Base-by-base conservation (phyloP, 2,113 vertebrate species). In the Colinus virginianus region DNA sequence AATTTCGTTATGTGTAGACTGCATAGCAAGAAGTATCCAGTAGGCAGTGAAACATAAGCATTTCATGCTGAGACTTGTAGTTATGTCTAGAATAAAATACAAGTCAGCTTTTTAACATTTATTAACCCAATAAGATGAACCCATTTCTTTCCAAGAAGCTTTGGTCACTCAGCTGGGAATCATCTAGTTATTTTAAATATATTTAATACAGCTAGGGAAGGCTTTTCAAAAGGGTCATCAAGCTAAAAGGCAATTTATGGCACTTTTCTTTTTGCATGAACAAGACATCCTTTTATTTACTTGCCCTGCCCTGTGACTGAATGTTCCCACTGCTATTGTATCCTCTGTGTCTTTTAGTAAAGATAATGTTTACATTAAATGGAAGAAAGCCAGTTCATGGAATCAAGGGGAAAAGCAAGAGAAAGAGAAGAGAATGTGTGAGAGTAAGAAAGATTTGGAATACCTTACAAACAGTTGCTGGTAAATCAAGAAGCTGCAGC, bases 71-170 rank as follows among this genome's bases (percentile, higher is more conserved):
- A 77, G 45, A 82, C 87, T 36, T 7, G 71, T 14, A 56, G 11
- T 61, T 92, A 63, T 71, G 34, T 49, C 42, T 78, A n/a, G 34
- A 78, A 78, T 64, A 76, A 81, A 87, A 72, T 26, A 56, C 30
- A 53, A 58, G 62, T 72, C 45, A 69, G 8, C 20, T 53, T 86
- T 84, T 75, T 78, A 84, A 84, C 32, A 75, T 87, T 67, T 68
- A 79, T 56, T 40, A 78, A 71, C 56, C 34, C 42, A 81, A 6
- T 68, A 40, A 78, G 34, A 63, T 1, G 1, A 86, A 87, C 4
- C 2, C 42, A 88, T 34, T 75, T 28, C 23, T 80, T 67, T 87
- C 46, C 25, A 63, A 84, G 34, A 26, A 93, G 51, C 25, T 68
- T 67, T 28, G 63, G 84, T 26, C 59, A n/a, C 32, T 77, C 59